These are phyloP conservation scores for Andricus grossulariae DNA, from an alignment of 1,140 invertebrate species.

Conservation along the genomic window DNA sequence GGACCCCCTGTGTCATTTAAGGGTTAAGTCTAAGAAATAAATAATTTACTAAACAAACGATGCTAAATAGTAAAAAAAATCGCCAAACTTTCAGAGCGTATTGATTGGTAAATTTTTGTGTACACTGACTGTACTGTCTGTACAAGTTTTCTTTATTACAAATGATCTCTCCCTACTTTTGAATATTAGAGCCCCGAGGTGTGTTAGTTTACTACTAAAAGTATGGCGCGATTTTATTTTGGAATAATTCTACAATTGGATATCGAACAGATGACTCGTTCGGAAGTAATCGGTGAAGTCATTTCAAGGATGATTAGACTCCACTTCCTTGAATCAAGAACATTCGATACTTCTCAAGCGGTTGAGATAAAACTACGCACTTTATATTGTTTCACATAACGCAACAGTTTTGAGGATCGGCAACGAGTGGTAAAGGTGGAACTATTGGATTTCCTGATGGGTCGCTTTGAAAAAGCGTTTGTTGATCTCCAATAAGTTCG, in stretches of 20 bases:
- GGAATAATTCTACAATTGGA: conserved; percentile 27
- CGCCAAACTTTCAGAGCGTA: not conserved
- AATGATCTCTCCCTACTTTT: not conserved
- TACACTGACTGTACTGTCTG: not conserved
- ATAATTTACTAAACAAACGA: conserved; percentile 20
- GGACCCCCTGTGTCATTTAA: no score
- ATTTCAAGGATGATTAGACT: not conserved
- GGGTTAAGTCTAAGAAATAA: not conserved
- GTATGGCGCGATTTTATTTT: not conserved
- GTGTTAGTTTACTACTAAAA: not conserved
- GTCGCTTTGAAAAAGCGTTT: conserved; percentile 61
- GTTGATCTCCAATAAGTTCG: conserved; percentile 87
- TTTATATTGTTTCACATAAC: conserved; percentile 62
- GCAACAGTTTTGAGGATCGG: conserved; percentile 66
- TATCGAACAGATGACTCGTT: not conserved
- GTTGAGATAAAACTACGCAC: not conserved
- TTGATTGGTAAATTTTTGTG: not conserved
- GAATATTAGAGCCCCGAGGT: not conserved
- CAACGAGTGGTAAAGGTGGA: conserved; percentile 54
- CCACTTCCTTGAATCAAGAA: conserved; percentile 18
- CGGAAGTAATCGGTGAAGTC: no score
- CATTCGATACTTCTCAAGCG: not conserved
- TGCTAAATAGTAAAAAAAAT: conserved; percentile 13
- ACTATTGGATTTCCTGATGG: conserved; percentile 58
- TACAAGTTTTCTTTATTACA: conserved; percentile 1